These are phyloP conservation scores for Hystrix cristata DNA, from an alignment of 2,113 vertebrate genomes.

Conservation along the genomic window DNA sequence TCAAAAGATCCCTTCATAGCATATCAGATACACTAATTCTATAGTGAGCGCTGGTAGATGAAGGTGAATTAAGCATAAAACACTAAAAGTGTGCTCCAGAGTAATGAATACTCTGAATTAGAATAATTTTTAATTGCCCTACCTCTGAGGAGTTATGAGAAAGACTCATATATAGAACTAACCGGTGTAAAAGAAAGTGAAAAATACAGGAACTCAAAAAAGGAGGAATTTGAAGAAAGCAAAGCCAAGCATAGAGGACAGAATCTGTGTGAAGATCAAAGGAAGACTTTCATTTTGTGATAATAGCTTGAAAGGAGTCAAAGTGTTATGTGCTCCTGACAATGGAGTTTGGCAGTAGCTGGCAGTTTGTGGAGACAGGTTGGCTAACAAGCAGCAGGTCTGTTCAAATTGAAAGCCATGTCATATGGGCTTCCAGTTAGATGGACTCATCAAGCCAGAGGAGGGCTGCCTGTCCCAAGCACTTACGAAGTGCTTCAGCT, in stretches of 20 bases:
- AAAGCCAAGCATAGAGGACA: background rate
- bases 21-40: background rate
- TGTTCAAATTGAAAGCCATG: background rate
- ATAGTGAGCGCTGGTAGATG: background rate
- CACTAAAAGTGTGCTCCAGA: background rate
- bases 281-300: background rate
- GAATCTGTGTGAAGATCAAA: background rate
- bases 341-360: background rate
- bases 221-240: background rate
- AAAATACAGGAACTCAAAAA: background rate
- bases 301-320: background rate
- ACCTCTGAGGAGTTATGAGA: background rate
- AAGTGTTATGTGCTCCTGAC: background rate
- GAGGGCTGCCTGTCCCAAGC: background rate
- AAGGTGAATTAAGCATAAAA: background rate
- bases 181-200: background rate
- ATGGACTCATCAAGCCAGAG: background rate
- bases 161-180: background rate
- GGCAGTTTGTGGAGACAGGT: background rate
- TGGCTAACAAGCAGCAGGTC: background rate
- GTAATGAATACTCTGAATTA: background rate
- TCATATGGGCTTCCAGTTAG: background rate
- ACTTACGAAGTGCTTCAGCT: background rate
- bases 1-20: background rate
- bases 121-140: background rate